These are phyloP conservation scores for Ptychadena robeensis DNA, from an alignment of 2,797 vertebrate genomes.

Conservation along the genomic window DNA sequence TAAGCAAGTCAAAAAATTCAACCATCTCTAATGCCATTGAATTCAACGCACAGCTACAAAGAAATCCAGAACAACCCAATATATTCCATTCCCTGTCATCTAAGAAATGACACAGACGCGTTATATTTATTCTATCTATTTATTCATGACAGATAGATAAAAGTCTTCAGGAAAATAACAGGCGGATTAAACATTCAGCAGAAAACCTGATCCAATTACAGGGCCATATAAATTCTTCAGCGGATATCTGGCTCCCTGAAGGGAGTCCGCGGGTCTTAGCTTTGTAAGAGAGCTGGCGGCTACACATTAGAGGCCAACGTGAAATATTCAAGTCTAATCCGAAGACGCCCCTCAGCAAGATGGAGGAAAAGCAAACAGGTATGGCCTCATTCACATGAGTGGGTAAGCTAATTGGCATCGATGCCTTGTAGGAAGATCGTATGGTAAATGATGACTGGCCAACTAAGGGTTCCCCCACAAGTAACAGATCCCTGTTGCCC, in stretches of 20 bases:
- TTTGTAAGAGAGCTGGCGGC: slow-evolving; percentile 19
- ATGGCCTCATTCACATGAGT: not conserved
- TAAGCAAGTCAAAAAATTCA: too few relatives aligned
- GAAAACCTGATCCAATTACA: slow-evolving; percentile 35
- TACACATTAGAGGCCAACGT: slow-evolving; percentile 13
- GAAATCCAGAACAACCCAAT: slow-evolving; percentile 21
- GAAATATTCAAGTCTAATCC: slow-evolving; percentile 15
- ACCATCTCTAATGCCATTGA: slow-evolving; percentile 18
- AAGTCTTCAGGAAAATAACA: slow-evolving; percentile 26
- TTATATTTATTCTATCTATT: not conserved
- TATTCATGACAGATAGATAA: slow-evolving; percentile 25
- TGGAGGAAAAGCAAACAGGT: not conserved
- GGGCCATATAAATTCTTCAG: slow-evolving; percentile 36
- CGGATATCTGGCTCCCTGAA: slow-evolving; percentile 1
- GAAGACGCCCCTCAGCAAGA: slow-evolving; percentile 1
- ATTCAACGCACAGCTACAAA: slow-evolving; percentile 11
- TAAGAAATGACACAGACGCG: slow-evolving; percentile 6
- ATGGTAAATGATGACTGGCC: not conserved
- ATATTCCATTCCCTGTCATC: slow-evolving; percentile 7
- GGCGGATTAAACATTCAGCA: slow-evolving; percentile 24
- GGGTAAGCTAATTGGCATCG: not conserved
- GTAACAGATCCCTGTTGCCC: too few relatives aligned
- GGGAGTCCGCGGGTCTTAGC: slow-evolving; percentile 21
- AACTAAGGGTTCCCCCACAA: too few relatives aligned
- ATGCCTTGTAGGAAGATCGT: not conserved